Base-by-base conservation (phyloP, 2,888 invertebrate genomes). In the Lysandra bellargus region DNA sequence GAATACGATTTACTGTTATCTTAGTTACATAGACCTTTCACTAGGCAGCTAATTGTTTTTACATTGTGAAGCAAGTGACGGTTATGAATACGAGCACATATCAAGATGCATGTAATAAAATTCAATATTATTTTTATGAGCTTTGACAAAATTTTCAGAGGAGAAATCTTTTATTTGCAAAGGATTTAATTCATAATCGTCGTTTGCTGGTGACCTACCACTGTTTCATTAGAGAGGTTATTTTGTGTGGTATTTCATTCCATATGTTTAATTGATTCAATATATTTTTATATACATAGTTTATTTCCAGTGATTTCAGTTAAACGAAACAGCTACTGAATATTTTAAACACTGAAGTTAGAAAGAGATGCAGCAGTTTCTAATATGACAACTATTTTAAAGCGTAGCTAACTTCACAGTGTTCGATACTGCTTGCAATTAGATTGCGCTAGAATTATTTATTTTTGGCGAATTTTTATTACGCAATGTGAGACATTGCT, bases 211-310 rank as follows among this genome's bases (percentile, higher is more conserved):
- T 74, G 53, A 79, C 79, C 74, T 64, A 30, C 76, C 78, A 80
- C 78, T 79, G 80, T 82, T 80, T 80, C 87, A 87, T 87, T 86
- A 87, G 90, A 92, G 91, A 91, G 91, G 91, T 87, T 87, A 89
- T 90, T 92, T 91, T 90, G 92, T 94, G 94, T 94, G 93, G 91
- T 93, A 93, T 94, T 69, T 92, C 93, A 92, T 93, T 92, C 92
- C 91, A 91, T 90, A 79, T 64, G 60, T 88, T 86, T 87, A 86
- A 87, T 85, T 88, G 86, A 85, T 80, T 86, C 83, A 86, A 88
- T 88, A 88, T 88, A 87, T 91, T 90, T 89, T 90, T 90, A 84
- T 87, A 85, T 84, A 85, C 84, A 85, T 85, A 86, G 86, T 85
- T 76, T 85, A 86, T 88, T 88, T 87, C 89, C 90, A 89, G 86